Evolutionary conservation across 2,797 vertebrate genomes (phyloP).

Genomic region (Austrolebias charrua): DNA sequence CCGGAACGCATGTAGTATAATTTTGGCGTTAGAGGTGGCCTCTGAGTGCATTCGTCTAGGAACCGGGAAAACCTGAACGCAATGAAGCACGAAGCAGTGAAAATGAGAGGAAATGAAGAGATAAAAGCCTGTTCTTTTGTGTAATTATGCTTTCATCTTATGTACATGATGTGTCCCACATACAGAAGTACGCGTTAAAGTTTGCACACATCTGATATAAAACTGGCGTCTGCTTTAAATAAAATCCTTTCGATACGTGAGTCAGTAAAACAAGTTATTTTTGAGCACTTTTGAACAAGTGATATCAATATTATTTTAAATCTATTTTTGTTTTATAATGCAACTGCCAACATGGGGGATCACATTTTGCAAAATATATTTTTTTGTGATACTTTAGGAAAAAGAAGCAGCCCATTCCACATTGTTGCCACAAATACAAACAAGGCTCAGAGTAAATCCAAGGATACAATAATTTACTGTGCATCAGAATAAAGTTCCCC

Average conservation of each 20-base stretch:
- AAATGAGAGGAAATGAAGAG: conserved; percentile 72
- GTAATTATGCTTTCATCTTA: conserved; percentile 78
- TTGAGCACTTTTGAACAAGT: no score
- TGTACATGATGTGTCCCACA: conserved; percentile 67
- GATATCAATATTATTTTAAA: no score
- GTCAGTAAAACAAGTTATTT: no score
- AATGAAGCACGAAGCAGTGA: conserved; percentile 56
- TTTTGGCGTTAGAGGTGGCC: conserved; percentile 36
- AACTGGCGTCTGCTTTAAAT: conserved; percentile 45
- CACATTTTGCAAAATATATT: background rate
- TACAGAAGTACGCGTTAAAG: conserved; percentile 65
- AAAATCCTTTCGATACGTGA: background rate
- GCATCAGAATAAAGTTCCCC: conserved; percentile 22
- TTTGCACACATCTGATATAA: conserved; percentile 46
- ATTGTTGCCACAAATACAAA: conserved; percentile 54
- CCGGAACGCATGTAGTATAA: no score
- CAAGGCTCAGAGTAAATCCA: conserved; percentile 52
- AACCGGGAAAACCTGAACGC: conserved; percentile 63
- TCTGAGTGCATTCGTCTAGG: conserved; percentile 51
- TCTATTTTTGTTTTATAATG: conserved; percentile 6
- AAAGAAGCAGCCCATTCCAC: conserved; percentile 35
- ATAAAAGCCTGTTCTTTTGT: conserved; percentile 72
- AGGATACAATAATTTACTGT: conserved; percentile 20
- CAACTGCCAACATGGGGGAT: background rate
- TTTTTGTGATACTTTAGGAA: background rate